Percentiles rank a stretch among this genome's conserved stretches.
These are phyloP conservation scores for Anticlea derivata DNA, from an alignment of 2,888 invertebrate species.

Conservation along the genomic window DNA sequence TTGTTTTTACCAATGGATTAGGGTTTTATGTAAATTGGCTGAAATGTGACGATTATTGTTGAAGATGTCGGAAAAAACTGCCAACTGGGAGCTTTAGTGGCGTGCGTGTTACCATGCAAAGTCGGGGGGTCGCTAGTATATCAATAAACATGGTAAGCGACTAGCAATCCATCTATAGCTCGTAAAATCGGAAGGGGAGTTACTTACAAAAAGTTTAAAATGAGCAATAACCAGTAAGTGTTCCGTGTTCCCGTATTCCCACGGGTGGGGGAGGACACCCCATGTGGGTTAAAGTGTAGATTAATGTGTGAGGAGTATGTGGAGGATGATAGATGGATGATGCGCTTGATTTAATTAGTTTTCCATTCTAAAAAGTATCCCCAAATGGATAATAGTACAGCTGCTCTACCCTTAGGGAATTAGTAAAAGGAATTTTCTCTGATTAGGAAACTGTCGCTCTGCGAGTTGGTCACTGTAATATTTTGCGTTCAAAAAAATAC, in stretches of 20 bases:
- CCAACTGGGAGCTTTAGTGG: no score
- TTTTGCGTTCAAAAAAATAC: no score
- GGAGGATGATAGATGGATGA: conserved; percentile 15
- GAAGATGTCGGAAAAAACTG: no score
- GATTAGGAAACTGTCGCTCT: no score
- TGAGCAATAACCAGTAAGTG: conserved; percentile 47
- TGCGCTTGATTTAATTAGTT: conserved; percentile 11
- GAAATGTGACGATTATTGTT: no score
- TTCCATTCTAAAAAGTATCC: conserved; percentile 4
- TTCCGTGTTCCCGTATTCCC: conserved; percentile 42
- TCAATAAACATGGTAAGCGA: conserved; percentile 13
- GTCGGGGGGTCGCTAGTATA: no score
- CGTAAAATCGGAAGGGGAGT: conserved; percentile 31
- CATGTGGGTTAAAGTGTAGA: conserved; percentile 22
- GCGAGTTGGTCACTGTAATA: no score
- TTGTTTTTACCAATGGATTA: no score
- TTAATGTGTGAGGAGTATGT: conserved; percentile 6
- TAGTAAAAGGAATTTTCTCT: not conserved
- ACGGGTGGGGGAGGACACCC: conserved; percentile 43
- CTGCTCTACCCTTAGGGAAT: not conserved
- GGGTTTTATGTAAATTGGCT: no score
- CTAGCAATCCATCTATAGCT: conserved; percentile 32
- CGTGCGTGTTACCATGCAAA: no score
- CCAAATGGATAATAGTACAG: not conserved
- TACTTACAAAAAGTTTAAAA: conserved; percentile 35